phyloP scores from a whole-genome alignment of 2,888 invertebrate species.

The Heteropelma amictum region DNA sequence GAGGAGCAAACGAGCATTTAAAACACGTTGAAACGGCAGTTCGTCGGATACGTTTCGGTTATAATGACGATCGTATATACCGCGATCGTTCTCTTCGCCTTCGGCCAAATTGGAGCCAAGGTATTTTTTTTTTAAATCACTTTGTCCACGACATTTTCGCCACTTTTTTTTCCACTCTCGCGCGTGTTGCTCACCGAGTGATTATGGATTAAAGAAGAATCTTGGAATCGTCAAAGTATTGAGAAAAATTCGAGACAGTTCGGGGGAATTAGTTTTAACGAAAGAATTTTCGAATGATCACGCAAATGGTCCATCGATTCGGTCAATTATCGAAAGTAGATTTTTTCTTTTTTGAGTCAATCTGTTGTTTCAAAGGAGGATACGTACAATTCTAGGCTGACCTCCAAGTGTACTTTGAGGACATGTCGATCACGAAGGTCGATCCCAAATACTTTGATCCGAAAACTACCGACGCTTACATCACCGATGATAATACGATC shows the following conservation, averaged over 20 bases:
- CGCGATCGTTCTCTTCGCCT: slow-evolving; percentile 10
- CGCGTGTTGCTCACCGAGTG: no score
- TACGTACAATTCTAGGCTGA: slow-evolving; percentile 30
- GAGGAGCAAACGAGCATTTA: not conserved
- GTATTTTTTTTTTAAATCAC: slow-evolving; percentile 16
- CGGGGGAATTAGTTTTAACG: no score
- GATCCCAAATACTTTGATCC: slow-evolving; percentile 42
- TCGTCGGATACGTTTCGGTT: not conserved
- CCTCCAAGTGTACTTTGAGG: slow-evolving; percentile 35
- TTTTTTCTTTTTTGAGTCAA: not conserved
- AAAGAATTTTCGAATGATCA: no score
- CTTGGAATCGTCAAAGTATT: no score
- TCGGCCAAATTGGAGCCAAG: slow-evolving; percentile 15
- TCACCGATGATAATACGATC: slow-evolving; percentile 35
- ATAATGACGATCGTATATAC: slow-evolving; percentile 17
- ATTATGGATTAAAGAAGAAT: no score
- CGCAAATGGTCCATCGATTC: no score
- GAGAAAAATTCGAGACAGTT: no score
- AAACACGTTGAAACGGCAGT: not conserved
- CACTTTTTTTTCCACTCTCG: not conserved
- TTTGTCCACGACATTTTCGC: not conserved
- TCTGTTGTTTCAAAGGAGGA: not conserved
- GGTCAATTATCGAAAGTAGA: not conserved
- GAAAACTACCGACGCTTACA: slow-evolving; percentile 1
- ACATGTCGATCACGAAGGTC: not conserved